Evolutionary conservation across 2,113 vertebrate species (phyloP).

Genomic region (Dryoscopus gambensis): DNA sequence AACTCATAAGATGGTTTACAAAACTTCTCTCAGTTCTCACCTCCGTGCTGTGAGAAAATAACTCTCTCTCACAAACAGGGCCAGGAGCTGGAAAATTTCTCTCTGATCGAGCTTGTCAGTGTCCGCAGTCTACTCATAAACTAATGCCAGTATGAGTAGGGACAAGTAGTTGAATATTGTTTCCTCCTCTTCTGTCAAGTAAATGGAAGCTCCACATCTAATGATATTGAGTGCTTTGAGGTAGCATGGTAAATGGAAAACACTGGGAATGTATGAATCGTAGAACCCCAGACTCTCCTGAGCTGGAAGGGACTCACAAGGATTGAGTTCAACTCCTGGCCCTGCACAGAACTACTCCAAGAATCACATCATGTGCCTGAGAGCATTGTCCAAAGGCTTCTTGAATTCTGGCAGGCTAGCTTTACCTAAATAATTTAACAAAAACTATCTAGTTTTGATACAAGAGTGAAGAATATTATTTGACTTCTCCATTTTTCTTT

Average conservation of each 20-base stretch:
- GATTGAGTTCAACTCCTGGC: not conserved
- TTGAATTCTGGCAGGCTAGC: not conserved
- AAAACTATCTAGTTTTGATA: not conserved
- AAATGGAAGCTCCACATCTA: not conserved
- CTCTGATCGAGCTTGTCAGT: no score
- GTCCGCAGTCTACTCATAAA: not conserved
- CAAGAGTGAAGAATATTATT: not conserved
- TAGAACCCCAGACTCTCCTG: not conserved
- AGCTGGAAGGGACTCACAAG: not conserved
- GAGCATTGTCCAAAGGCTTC: not conserved
- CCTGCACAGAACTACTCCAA: not conserved
- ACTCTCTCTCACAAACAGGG: no score
- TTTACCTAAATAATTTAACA: not conserved
- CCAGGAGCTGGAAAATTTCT: no score
- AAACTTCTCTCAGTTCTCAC: no score
- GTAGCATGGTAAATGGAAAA: not conserved
- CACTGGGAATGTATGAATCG: not conserved
- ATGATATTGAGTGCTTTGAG: not conserved
- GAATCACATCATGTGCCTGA: not conserved
- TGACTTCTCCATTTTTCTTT: not conserved
- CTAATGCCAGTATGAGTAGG: not conserved
- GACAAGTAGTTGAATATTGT: not conserved
- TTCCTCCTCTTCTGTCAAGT: not conserved
- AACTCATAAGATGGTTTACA: no score
- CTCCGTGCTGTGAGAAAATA: no score